Base-by-base conservation (phyloP, 2,888 invertebrate species). In the Eurytoma adleriae region DNA sequence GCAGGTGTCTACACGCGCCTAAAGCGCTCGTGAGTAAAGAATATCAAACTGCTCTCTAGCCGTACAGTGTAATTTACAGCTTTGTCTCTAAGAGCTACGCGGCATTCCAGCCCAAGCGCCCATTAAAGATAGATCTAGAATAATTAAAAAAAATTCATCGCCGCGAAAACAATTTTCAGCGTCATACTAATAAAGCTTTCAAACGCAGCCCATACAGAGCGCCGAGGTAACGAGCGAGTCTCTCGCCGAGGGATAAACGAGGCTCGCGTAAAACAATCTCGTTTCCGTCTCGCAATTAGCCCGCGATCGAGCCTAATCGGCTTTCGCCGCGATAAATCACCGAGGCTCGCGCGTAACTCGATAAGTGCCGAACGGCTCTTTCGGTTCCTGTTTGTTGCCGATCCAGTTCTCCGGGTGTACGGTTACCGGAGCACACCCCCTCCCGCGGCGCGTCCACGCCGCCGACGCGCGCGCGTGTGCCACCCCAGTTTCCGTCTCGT, bases 351-450 rank as follows among this genome's bases (percentile, higher is more conserved):
- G 61, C 68, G 88, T 86, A 87, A 88, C 82, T 78, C 80, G 87
- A 88, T 86, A 87, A 87, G 56, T 56, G 27, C 5, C 78, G n/a
- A 62, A 79, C 75, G 75, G 87, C 86, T 85, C 84, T 86, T 86
- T 85, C 85, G 84, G 86, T 86, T 87, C 86, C 87, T 86, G 88
- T 87, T 88, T 87, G 87, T 87, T 88, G 87, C 87, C 86, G 84
- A 86, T 84, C 83, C 83, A 78, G 76, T 79, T 83, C 27, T 74
- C 20, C 66, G 75, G 83, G 85, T 84, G 84, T 86, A 81, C 73
- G 72, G 81, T 86, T 86, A 84, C 85, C 14, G 48, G 1, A 7
- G 67, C n/a, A 48, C 81, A 84, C 81, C 85, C 85, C 83, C 83
- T 67, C 70, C 18, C n/a, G 16, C 1, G 10, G 5, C 52, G 1